phyloP scores from a whole-genome alignment of 2,113 vertebrate genomes.

The Hippocampus guttulatus region DNA sequence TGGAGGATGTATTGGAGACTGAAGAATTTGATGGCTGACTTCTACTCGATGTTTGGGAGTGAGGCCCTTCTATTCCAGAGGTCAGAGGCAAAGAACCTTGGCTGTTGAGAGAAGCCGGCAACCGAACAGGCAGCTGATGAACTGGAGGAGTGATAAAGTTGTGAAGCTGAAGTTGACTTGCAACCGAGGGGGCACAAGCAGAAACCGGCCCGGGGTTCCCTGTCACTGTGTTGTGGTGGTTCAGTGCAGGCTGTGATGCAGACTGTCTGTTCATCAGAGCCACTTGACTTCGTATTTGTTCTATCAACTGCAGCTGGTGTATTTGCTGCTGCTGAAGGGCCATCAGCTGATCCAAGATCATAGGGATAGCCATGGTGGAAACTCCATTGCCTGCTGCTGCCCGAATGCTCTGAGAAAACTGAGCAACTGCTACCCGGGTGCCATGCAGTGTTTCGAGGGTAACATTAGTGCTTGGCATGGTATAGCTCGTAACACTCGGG shows the following conservation, averaged over 20 bases:
- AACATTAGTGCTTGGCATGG: conserved; percentile 96
- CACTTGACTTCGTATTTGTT: conserved; percentile 97
- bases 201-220: conserved; percentile 65
- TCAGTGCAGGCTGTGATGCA: conserved; percentile 73
- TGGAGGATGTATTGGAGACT: conserved; percentile 69
- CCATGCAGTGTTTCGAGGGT: conserved; percentile 95
- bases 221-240: conserved; percentile 61
- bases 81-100: conserved; percentile 69
- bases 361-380: conserved; percentile 86
- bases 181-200: conserved; percentile 65
- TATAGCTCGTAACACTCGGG: conserved; percentile 75
- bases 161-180: conserved; percentile 83
- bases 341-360: conserved; percentile 97
- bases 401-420: conserved; percentile 87
- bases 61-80: conserved; percentile 74
- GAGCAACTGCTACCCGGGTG: conserved; percentile 94
- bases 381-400: conserved; percentile 70
- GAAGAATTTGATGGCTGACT: conserved; percentile 77
- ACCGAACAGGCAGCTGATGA: conserved; percentile 82
- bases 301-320: conserved; percentile 96
- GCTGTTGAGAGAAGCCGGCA: conserved; percentile 69
- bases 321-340: conserved; percentile 97
- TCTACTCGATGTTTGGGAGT: conserved; percentile 73
- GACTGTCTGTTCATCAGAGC: conserved; percentile 90
- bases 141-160: conserved; percentile 80